Conservation (phyloP, 2,888 invertebrate species). For the Deilephila porcellus region DNA sequence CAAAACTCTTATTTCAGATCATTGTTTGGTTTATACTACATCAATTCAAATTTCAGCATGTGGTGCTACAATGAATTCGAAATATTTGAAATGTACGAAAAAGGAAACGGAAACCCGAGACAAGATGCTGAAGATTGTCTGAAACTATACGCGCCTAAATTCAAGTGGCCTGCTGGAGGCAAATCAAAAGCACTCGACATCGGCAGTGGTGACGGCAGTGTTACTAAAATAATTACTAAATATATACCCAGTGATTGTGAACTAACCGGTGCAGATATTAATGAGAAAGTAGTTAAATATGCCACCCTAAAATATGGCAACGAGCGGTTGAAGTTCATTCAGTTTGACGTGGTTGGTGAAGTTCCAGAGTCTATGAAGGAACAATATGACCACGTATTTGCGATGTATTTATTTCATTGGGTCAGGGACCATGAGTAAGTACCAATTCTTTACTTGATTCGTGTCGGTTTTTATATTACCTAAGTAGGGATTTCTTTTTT, state of each 20-base stretch:
- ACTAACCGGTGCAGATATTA: conserved; percentile 88
- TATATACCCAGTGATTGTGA: conserved; percentile 83
- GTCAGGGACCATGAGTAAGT: conserved; percentile 88
- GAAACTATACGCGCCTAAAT: conserved; percentile 84
- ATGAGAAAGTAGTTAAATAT: conserved; percentile 88
- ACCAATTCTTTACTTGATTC: neutral
- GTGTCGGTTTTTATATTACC: neutral
- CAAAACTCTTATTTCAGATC: no score
- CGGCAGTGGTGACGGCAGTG: conserved; percentile 90
- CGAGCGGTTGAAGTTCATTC: conserved; percentile 74
- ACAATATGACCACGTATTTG: conserved; percentile 88
- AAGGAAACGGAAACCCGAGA: conserved; percentile 87
- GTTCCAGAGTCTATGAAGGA: conserved; percentile 76
- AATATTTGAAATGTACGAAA: conserved; percentile 83
- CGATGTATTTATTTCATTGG: conserved; percentile 93
- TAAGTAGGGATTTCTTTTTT: no score
- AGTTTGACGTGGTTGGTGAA: conserved; percentile 84
- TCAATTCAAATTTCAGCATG: neutral
- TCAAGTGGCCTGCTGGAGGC: conserved; percentile 83
- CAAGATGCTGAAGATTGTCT: conserved; percentile 86
- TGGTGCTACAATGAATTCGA: neutral
- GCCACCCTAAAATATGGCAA: conserved; percentile 84
- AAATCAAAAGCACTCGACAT: conserved; percentile 86
- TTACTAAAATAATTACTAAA: conserved; percentile 86
- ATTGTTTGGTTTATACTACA: no score